Evolutionary conservation across 2,888 invertebrate species (phyloP).

Genomic region (Platycheirus albimanus): DNA sequence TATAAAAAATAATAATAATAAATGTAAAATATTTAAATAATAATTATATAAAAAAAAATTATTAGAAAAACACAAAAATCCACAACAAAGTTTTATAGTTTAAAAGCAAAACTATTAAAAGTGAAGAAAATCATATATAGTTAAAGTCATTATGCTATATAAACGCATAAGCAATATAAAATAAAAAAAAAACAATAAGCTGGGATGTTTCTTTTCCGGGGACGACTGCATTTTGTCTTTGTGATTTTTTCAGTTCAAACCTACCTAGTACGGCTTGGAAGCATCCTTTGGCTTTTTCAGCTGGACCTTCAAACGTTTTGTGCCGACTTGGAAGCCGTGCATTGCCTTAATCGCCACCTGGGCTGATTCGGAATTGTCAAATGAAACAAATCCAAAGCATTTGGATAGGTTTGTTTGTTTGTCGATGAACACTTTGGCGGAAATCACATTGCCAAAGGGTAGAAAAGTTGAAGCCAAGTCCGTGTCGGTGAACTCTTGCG

Average conservation of each 20-base stretch:
- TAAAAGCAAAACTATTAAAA: conserved; percentile 12
- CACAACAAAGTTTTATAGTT: conserved; percentile 56
- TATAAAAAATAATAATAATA: too few species aligned
- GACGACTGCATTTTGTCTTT: neutral
- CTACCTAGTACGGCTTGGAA: conserved; percentile 93
- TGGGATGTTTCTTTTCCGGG: conserved; percentile 33
- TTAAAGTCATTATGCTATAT: conserved; percentile 7
- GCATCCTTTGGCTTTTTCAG: conserved; percentile 97
- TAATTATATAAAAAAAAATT: conserved; percentile 31
- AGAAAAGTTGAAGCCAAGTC: conserved; percentile 98
- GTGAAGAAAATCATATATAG: conserved; percentile 9
- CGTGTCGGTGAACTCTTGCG: conserved; percentile 98
- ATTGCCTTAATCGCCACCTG: conserved; percentile 98
- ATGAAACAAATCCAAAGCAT: conserved; percentile 99
- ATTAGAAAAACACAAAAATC: conserved; percentile 62
- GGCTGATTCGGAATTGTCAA: conserved; percentile 96
- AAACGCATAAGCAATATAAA: conserved; percentile 40
- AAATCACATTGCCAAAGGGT: conserved; percentile 98
- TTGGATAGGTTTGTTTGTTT: conserved; percentile 99
- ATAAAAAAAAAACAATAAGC: conserved; percentile 34
- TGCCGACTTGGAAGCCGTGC: conserved; percentile 99
- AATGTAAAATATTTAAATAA: too few species aligned
- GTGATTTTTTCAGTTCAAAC: conserved; percentile 17
- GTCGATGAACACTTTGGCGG: conserved; percentile 99
- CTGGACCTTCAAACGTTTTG: conserved; percentile 98